Evolutionary conservation across 2,113 vertebrate genomes (phyloP), one percentile per base, ranked within the genome.

Genomic region (Oostethus manadensis): DNA sequence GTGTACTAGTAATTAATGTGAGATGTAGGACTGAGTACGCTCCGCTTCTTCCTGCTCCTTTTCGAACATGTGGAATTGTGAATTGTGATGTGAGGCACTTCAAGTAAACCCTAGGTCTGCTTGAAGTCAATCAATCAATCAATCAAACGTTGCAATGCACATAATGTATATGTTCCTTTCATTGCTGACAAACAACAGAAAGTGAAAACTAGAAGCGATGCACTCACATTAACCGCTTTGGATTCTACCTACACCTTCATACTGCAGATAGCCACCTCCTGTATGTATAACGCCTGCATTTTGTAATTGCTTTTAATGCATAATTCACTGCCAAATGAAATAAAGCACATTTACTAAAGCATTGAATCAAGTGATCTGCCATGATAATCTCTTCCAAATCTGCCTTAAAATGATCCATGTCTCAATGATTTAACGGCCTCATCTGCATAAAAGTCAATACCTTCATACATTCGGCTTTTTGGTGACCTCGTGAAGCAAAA

Each of bases 331-430:
- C 38, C 35, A 21, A 40, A 42, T 55, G 14, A 40, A 40, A 18
- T 20, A 6, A 40, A 55, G 15, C 7, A 18, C 20, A 29, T 35
- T 42, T 55, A 55, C 40, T 40, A 55, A 55, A 7, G 33, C 53
- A 42, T 55, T 55, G 20, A 55, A 55, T 55, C 35, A 20, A 35
- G 20, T 40, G 40, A 42, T 20, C 53, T 55, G 53, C 35, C 35
- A 21, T 40, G 53, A 55, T 21, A 18, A 42, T 55, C 53, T 55
- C 10, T 7, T 21, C 4, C 26, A 38, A 40, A 15, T 55, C 29
- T 55, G 33, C n/a, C 18, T 20, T 38, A 20, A 55, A 18, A 21
- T 21, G 2, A 18, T 33, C 29, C 14, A 40, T 38, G 40, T 6
- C 35, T 55, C 23, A 40, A 15, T 33, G 35, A 55, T 38, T 40